Conservation (phyloP, 2,888 invertebrate species). For the Scaptomyza reducta region DNA sequence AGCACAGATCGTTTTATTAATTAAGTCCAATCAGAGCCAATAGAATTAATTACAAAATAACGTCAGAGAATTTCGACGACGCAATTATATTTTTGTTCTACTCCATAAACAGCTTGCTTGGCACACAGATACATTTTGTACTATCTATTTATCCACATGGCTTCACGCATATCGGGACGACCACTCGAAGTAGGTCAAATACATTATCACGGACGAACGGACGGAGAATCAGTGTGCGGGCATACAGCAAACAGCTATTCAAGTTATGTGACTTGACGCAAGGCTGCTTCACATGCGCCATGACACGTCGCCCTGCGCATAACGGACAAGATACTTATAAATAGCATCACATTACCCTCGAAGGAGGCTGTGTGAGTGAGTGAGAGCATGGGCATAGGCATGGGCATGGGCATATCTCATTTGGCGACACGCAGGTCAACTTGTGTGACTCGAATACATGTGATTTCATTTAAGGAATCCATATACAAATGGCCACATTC, state of each 20-base stretch:
- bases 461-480: constrained; percentile 57
- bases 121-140: constrained; percentile 21
- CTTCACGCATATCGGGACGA: constrained; percentile 34
- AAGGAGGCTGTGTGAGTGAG: background rate
- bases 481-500: constrained; percentile 61
- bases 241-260: constrained; percentile 14
- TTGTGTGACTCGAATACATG: constrained; percentile 45
- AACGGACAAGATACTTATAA: constrained; percentile 62
- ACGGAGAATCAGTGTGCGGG: constrained; percentile 26
- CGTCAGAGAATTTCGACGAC: constrained; percentile 44
- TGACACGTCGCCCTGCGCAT: constrained; percentile 64
- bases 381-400: constrained; percentile 2
- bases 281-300: constrained; percentile 33
- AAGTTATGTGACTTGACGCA: constrained; percentile 23
- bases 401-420: constrained; percentile 26
- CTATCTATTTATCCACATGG: constrained; percentile 42
- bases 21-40: constrained; percentile 74
- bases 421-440: constrained; percentile 37
- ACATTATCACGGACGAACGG: constrained; percentile 21
- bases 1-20: constrained; percentile 62
- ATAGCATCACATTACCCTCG: constrained; percentile 35
- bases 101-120: constrained; percentile 50
- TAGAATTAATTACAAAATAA: constrained; percentile 71
- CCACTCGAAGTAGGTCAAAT: constrained; percentile 62
- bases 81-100: constrained; percentile 67